These are phyloP conservation scores for Drosophila truncata DNA, from an alignment of 1,140 invertebrate genomes.

Conservation along the genomic window DNA sequence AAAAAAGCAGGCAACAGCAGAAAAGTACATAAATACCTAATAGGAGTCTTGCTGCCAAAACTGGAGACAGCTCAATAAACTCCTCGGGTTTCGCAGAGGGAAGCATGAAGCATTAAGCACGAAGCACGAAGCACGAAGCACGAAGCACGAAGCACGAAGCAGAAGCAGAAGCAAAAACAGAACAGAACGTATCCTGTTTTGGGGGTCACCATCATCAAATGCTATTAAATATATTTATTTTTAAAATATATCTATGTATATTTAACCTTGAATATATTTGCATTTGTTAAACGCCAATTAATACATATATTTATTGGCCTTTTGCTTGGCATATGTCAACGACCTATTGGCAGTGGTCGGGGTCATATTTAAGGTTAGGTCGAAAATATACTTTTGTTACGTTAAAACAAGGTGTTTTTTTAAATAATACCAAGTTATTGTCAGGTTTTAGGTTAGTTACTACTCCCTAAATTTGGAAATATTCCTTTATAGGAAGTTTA, in stretches of 20 bases:
- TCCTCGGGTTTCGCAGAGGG: not conserved
- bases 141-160: not conserved
- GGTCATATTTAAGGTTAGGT: not conserved
- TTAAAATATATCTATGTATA: not conserved
- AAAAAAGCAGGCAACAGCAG: conserved; percentile 13
- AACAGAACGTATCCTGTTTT: conserved; percentile 8
- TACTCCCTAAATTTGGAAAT: not conserved
- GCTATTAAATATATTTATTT: not conserved
- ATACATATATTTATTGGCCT: not conserved
- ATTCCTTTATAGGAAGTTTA: not conserved
- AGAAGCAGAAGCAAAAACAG: no score
- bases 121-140: not conserved
- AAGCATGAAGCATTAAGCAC: not conserved
- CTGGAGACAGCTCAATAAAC: conserved; percentile 34
- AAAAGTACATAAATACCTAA: conserved; percentile 34
- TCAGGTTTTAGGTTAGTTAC: no score
- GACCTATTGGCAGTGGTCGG: conserved; percentile 22
- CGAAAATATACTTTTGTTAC: not conserved
- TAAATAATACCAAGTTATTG: not conserved
- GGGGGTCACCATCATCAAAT: conserved; percentile 1
- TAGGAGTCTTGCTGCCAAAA: conserved; percentile 17
- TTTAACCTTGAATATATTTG: conserved; percentile 12
- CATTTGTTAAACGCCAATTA: conserved; percentile 11
- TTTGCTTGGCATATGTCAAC: conserved; percentile 19
- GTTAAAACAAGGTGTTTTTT: no score